Evolutionary conservation across 2,113 vertebrate genomes (phyloP), one percentile per base, ranked within the genome.

Genomic region (Rhinoptilus africanus): DNA sequence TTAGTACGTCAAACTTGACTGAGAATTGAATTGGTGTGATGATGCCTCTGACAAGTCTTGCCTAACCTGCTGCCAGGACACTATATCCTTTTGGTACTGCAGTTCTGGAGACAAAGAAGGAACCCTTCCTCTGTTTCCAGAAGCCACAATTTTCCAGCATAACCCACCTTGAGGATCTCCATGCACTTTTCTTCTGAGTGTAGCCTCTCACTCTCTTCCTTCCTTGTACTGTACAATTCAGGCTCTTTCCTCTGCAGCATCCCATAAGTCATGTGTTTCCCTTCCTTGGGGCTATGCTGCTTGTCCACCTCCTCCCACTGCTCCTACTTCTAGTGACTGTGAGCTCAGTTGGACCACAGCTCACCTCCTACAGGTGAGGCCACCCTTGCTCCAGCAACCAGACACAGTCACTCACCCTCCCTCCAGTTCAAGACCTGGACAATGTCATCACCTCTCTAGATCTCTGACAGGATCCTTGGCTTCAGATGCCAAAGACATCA

Each of bases 281-380:
- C 16, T 0, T 59, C 8, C 35, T 35, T 64, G 43, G 14, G 41
- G 5, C 10, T 39, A 9, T 20, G 14, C 6, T 77, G 10, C 24
- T 68, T 72, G 14, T 66, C 30, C 14, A 12, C 0, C 0, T 53
- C 8, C 6, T 64, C 3, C 6, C 14, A 48, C 17, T 4, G 0
- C 26, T 79, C 24, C 45, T 51, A 8, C 5, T 66, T 28, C 26
- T 37, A 39, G 32, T 28, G 7, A 23, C 10, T 71, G 14, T 53
- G 43, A n/a, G 21, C 39, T 51, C 0, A 2, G 13, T 2, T 71
- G 30, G 39, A 83, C 13, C 35, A 71, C 8, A 50, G 28, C 6
- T 71, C 39, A 30, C 14, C 20, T 87, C 5, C 27, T 37, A 48
- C 18, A 72, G 13, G 6, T 34, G 27, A 87, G 27, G 10, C 5